Base-by-base conservation (phyloP, 2,797 vertebrate species). In the Cryptoblepharus egeriae region DNA sequence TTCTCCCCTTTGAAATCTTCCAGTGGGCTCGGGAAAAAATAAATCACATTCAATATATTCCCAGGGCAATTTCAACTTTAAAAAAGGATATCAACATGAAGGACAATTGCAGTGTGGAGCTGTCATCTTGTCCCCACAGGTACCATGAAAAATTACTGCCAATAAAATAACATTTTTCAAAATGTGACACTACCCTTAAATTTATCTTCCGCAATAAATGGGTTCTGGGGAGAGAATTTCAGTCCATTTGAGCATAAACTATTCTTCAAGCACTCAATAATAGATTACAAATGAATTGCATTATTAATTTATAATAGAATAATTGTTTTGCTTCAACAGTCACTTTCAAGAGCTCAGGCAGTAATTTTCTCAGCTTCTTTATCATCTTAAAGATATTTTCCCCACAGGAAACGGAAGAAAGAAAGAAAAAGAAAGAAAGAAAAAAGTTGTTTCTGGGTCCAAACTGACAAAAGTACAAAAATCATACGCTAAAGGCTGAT, bases 101-200 rank as follows among this genome's bases (percentile, higher is more conserved):
- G 98, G 97, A 98, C 96, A 97, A 98, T 97, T 96, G 95, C 96
- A 97, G 94, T 96, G 96, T 97, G 97, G 97, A 95, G 94, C 96
- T 98, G 98, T 98, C 97, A 98, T 95, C 80, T 75, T 85, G 93
- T 97, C 96, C 97, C 97, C 97, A 94, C 95, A 95, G 97, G 97
- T 97, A 95, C 95, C 90, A 91, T 98, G 97, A 99, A 98, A 98
- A 98, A 99, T 98, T 97, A 96, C 96, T 93, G 94, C 93, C 96
- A 97, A 98, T 98, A 97, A 98, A 98, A 97, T 97, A 97, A 97
- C 97, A 98, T 98, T 98, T 98, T 98, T 99, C 97, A 99, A 97
- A 97, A 95, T 94, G 94, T 96, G 95, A 97, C 97, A 97, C 96
- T 97, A 96, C 95, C 95, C 96, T 98, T 97, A 98, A 97, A 98